phyloP scores from a whole-genome alignment of 2,797 vertebrate species.

The Orestias chungarensis region DNA sequence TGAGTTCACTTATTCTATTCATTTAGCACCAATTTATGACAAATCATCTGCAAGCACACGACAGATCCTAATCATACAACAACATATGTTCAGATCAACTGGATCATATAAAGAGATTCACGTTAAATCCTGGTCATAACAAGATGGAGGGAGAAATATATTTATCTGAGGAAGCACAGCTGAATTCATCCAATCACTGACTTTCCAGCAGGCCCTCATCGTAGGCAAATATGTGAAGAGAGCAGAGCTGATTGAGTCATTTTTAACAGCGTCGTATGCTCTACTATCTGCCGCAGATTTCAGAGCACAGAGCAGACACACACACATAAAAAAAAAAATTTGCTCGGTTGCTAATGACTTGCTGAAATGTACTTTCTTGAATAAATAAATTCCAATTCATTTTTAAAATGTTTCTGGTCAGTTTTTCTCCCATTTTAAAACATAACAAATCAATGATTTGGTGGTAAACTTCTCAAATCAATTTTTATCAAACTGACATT shows the following conservation, averaged over 20 bases:
- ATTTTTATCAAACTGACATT: neutral
- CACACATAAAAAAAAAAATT: neutral
- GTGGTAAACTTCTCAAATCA: neutral
- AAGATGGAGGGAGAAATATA: too few relatives aligned
- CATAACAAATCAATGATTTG: neutral
- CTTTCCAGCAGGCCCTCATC: too few relatives aligned
- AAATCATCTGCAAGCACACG: too few relatives aligned
- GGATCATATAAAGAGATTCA: neutral
- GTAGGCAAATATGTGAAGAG: neutral
- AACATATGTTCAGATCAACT: neutral
- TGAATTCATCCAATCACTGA: neutral
- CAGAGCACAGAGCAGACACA: neutral
- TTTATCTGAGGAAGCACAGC: neutral
- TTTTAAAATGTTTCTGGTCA: neutral
- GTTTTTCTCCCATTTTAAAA: neutral
- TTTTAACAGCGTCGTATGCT: neutral
- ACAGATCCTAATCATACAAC: neutral
- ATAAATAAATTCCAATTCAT: neutral
- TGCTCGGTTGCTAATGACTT: neutral
- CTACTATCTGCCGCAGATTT: neutral
- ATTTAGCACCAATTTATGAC: neutral
- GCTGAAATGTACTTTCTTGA: neutral
- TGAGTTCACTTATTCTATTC: neutral
- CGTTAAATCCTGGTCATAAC: too few relatives aligned
- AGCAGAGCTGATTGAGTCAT: neutral